Conservation (phyloP, 2,888 invertebrate genomes). For the Drosophila infuscata region DNA sequence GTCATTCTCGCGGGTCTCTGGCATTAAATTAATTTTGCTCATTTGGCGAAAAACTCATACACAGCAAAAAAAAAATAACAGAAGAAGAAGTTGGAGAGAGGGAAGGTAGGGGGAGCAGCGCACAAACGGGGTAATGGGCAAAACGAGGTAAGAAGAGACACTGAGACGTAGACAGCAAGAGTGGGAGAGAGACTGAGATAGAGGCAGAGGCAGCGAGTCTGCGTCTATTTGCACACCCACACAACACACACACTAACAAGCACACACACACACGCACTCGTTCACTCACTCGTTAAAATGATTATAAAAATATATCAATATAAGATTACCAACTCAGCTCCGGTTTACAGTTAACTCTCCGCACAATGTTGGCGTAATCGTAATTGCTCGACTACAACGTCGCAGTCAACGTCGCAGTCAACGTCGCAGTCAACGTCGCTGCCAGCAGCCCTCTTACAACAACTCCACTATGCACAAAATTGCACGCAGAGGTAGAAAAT, state of each 20-base stretch:
- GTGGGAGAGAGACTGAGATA: constrained; percentile 23
- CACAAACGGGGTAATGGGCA: constrained; percentile 13
- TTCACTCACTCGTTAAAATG: constrained; percentile 78
- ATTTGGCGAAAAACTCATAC: constrained; percentile 63
- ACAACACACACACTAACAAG: constrained; percentile 31
- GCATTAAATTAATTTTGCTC: constrained; percentile 81
- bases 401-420: constrained; percentile 15
- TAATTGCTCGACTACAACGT: constrained; percentile 64
- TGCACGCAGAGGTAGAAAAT: constrained; percentile 8
- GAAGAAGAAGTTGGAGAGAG: neutral
- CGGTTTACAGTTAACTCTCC: constrained; percentile 67
- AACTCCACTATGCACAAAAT: neutral
- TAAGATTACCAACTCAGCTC: constrained; percentile 73
- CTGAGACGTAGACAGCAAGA: constrained; percentile 21
- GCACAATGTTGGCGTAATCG: constrained; percentile 62
- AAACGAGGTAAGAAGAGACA: constrained; percentile 46
- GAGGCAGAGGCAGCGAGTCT: constrained; percentile 52
- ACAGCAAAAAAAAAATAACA: constrained; percentile 11
- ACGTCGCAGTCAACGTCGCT: constrained; percentile 2
- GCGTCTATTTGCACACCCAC: constrained; percentile 67
- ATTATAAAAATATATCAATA: constrained; percentile 81
- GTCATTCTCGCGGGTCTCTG: constrained; percentile 62
- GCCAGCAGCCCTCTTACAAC: neutral
- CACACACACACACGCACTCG: constrained; percentile 44
- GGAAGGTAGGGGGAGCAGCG: neutral